Conservation (phyloP, 2,888 invertebrate genomes). For the Himalopsyche kuldschensis region DNA sequence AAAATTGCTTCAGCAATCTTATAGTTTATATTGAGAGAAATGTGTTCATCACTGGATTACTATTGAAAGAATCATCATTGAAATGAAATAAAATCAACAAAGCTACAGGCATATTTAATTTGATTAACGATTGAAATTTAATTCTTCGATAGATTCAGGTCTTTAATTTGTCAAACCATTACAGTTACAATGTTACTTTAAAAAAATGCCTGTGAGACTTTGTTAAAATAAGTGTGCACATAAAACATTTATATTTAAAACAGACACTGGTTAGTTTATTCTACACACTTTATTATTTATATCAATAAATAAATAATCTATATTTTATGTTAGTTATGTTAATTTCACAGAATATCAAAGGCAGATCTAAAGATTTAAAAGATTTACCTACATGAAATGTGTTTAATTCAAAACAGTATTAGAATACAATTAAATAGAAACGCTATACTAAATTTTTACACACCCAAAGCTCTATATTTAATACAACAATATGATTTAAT, state of each 20-base stretch:
- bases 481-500: slow-evolving; percentile 1
- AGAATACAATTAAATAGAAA: background rate
- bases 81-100: background rate
- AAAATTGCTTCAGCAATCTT: background rate
- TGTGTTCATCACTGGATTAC: background rate
- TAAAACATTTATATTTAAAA: slow-evolving; percentile 3
- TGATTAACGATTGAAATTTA: too few relatives aligned
- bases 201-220: background rate
- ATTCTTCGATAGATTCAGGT: background rate
- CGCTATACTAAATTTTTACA: background rate
- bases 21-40: background rate
- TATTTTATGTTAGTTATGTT: slow-evolving; percentile 12
- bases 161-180: background rate
- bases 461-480: background rate
- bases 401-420: background rate
- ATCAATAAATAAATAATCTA: slow-evolving; percentile 1
- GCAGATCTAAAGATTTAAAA: slow-evolving; percentile 28
- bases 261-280: slow-evolving; percentile 12
- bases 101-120: background rate
- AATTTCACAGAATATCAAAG: slow-evolving; percentile 35
- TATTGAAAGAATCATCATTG: background rate
- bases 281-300: slow-evolving; percentile 6
- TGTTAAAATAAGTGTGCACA: background rate
- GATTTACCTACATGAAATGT: background rate
- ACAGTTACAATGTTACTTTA: background rate